A percentile compares a stretch with the other conserved stretches of the same genome.
Conservation (phyloP, 2,113 vertebrate genomes). For the Nyctibius bracteatus region DNA sequence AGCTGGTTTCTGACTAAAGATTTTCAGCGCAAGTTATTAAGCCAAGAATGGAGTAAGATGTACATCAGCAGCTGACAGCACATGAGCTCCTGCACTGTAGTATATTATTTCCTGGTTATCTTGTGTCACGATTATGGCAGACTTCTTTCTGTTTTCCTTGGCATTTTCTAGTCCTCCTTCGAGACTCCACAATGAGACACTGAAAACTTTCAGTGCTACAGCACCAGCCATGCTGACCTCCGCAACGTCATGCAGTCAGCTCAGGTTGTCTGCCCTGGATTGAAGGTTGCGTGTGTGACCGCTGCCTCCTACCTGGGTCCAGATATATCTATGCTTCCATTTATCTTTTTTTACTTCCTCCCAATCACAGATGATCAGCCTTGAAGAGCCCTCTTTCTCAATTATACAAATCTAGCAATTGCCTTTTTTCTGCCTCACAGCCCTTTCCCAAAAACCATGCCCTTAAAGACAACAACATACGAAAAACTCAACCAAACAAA, state of each 20-base stretch:
- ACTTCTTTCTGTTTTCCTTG: background rate
- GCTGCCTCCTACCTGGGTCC: background rate
- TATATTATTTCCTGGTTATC: background rate
- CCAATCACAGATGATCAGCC: background rate
- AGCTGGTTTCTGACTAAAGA: conserved; percentile 3
- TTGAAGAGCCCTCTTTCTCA: background rate
- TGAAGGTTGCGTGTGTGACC: fast-evolving
- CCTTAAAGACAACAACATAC: background rate
- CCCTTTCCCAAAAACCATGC: fast-evolving
- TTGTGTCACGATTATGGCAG: background rate
- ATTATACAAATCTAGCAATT: background rate
- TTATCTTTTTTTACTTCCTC: background rate
- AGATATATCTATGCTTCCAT: fast-evolving
- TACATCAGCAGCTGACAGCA: background rate
- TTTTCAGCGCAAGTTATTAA: background rate
- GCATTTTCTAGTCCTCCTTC: background rate
- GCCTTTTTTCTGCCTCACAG: background rate
- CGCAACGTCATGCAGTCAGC: background rate
- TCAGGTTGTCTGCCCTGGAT: fast-evolving
- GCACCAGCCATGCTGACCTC: background rate
- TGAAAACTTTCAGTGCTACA: fast-evolving
- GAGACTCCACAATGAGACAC: background rate
- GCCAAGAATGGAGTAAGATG: background rate
- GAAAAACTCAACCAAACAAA: background rate
- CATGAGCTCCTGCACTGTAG: background rate